A percentile compares a stretch with the other conserved stretches of the same genome.
Conservation (phyloP, 2,113 vertebrate genomes). For the Orycteropus afer region DNA sequence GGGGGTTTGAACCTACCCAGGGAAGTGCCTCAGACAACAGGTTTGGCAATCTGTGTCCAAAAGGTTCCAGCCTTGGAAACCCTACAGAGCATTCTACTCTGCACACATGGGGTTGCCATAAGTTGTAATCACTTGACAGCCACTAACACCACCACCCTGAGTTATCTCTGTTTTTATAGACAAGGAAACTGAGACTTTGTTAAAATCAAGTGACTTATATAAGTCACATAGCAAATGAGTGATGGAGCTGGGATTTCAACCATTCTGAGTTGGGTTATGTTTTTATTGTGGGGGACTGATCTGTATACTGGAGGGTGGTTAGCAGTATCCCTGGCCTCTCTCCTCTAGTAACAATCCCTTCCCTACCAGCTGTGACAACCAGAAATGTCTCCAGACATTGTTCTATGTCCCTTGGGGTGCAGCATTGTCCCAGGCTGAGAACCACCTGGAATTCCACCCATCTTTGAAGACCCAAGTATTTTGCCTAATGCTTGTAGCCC, state of each 20-base stretch:
- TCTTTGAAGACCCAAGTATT: background rate
- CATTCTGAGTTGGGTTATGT: background rate
- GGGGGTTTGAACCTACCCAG: background rate
- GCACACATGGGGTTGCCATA: background rate
- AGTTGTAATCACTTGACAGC: background rate
- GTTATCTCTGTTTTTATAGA: background rate
- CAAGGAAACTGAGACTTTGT: background rate
- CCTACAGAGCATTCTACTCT: background rate
- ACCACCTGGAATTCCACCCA: background rate
- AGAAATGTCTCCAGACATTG: background rate
- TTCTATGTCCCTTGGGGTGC: background rate
- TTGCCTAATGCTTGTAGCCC: background rate
- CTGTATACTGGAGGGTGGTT: no score
- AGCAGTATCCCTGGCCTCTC: background rate
- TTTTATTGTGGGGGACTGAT: background rate
- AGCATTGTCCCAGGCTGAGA: background rate
- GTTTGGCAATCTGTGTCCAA: background rate
- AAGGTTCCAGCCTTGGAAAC: background rate
- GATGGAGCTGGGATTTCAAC: background rate
- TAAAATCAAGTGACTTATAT: background rate
- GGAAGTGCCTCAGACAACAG: background rate
- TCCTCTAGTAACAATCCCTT: no score
- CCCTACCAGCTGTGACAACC: background rate
- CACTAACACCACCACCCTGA: background rate
- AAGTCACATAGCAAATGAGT: background rate